These are phyloP conservation scores for Pachliopta kotzebuea DNA, from an alignment of 2,888 invertebrate species.

Conservation along the genomic window DNA sequence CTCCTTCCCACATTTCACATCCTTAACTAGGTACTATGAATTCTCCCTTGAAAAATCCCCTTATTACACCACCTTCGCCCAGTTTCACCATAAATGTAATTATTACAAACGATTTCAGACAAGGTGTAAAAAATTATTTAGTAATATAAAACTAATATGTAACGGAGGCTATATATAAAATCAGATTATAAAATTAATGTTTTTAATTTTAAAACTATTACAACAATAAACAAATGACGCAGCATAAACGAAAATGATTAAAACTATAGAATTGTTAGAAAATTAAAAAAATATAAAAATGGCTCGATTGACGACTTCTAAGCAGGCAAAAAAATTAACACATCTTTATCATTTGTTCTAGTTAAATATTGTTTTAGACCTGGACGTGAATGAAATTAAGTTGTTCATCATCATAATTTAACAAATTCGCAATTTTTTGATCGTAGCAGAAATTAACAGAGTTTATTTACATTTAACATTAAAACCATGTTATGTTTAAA, in stretches of 20 bases:
- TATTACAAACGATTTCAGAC: background rate
- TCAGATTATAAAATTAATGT: no score
- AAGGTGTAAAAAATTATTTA: background rate
- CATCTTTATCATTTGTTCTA: background rate
- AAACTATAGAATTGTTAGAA: background rate
- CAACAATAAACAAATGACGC: background rate
- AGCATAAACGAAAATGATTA: background rate
- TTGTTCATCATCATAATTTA: background rate
- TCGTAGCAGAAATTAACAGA: background rate
- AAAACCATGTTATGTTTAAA: background rate
- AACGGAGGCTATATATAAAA: no score
- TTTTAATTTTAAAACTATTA: no score
- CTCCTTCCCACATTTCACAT: slow-evolving; percentile 78
- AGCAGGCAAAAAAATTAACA: background rate
- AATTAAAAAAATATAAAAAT: background rate
- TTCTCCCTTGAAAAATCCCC: slow-evolving; percentile 75
- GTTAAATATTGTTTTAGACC: background rate
- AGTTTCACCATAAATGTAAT: slow-evolving; percentile 55
- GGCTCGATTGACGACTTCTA: no score
- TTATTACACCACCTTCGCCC: slow-evolving; percentile 66
- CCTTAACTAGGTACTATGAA: slow-evolving; percentile 76
- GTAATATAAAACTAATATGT: background rate
- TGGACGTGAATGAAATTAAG: background rate
- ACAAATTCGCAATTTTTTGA: no score
- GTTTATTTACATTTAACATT: no score